Conservation (phyloP, 2,797 vertebrate species). For the Syncerus caffer region DNA sequence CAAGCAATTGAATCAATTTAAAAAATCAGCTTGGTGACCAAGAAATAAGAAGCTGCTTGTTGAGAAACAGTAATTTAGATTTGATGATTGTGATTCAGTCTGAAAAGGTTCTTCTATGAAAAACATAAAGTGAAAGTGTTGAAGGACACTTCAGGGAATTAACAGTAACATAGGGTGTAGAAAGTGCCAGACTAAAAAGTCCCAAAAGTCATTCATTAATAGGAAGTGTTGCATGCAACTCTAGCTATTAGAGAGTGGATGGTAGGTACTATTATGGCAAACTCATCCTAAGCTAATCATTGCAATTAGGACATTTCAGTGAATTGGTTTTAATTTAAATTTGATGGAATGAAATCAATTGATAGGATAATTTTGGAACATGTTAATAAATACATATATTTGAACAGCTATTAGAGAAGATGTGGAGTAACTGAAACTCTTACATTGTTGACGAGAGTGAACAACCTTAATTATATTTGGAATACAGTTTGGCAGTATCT, state of each 20-base stretch:
- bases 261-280: background rate
- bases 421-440: background rate
- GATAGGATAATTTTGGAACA: background rate
- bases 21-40: conserved; percentile 28
- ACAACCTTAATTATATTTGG: background rate
- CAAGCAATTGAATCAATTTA: conserved; percentile 46
- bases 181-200: background rate
- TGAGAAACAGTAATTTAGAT: conserved; percentile 39
- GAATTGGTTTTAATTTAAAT: conserved; percentile 11
- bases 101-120: conserved; percentile 36
- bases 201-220: background rate
- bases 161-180: background rate
- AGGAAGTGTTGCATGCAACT: background rate
- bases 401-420: background rate
- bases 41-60: conserved; percentile 16
- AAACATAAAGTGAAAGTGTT: conserved; percentile 26
- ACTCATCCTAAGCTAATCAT: background rate
- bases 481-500: background rate
- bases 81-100: background rate
- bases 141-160: conserved; percentile 36
- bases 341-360: background rate
- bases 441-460: background rate
- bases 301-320: background rate
- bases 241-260: background rate
- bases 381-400: background rate